Percentiles rank a stretch among this genome's conserved stretches.
Conservation (phyloP, 2,113 vertebrate species). For the Nyctereutes procyonoides region DNA sequence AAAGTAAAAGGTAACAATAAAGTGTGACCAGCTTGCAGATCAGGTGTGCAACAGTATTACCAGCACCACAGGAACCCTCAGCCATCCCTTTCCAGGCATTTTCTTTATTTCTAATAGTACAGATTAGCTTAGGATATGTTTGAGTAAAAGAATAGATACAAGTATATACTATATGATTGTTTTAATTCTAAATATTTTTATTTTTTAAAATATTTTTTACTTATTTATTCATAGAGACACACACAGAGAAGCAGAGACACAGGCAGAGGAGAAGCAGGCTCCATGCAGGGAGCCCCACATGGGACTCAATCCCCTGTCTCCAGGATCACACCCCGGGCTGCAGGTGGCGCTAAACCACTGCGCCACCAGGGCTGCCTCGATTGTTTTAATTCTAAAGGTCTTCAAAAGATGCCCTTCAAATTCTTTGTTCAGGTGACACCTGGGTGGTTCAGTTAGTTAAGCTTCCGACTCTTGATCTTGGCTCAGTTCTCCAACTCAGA, state of each 20-base stretch:
- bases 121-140: conserved; percentile 27
- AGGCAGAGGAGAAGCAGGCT: no score
- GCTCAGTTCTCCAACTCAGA: no score
- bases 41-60: conserved; percentile 25
- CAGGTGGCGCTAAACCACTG: no score
- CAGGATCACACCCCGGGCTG: no score
- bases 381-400: background rate
- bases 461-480: no score
- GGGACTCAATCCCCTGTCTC: no score
- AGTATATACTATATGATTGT: background rate
- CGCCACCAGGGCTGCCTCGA: background rate
- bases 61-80: background rate
- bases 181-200: background rate
- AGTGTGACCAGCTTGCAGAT: background rate
- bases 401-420: conserved; percentile 26
- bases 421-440: background rate
- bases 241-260: no score
- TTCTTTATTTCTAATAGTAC: conserved; percentile 1
- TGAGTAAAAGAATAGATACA: background rate
- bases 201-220: no score
- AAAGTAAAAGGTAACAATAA: conserved; percentile 9
- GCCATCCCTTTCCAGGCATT: background rate
- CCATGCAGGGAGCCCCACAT: no score
- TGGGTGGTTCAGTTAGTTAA: no score
- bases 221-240: no score